These are phyloP conservation scores for Neodiprion fabricii DNA, from an alignment of 1,140 invertebrate species.

Conservation along the genomic window DNA sequence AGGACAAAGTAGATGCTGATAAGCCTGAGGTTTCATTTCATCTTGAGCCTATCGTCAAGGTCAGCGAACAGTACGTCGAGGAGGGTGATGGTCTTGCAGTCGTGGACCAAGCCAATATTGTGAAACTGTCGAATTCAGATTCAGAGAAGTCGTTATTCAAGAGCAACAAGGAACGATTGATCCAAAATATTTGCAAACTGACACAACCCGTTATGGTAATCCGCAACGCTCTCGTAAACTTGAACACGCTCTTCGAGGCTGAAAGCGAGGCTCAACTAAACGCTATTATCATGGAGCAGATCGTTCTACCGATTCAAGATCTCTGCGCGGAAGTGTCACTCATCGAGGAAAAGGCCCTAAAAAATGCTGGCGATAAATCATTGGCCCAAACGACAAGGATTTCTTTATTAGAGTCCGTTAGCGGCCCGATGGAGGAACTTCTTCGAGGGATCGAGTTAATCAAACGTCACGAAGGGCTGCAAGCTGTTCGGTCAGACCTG, in stretches of 20 bases:
- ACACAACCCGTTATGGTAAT: slow-evolving; percentile 41
- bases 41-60: slow-evolving; percentile 24
- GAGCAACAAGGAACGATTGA: slow-evolving; percentile 40
- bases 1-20: slow-evolving; percentile 24
- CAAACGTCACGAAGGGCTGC: slow-evolving; percentile 31
- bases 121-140: slow-evolving; percentile 13
- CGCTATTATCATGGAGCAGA: slow-evolving; percentile 36
- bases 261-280: slow-evolving; percentile 36
- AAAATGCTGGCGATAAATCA: slow-evolving; percentile 43
- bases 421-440: slow-evolving; percentile 54
- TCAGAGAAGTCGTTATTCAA: slow-evolving; percentile 28
- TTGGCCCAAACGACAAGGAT: slow-evolving; percentile 44
- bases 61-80: slow-evolving; percentile 24
- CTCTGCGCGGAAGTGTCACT: slow-evolving; percentile 46
- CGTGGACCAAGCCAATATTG: slow-evolving; percentile 12
- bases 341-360: slow-evolving; percentile 46
- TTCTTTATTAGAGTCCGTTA: slow-evolving; percentile 49
- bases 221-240: slow-evolving; percentile 44
- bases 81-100: slow-evolving; percentile 14
- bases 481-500: slow-evolving; percentile 35
- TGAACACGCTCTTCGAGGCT: slow-evolving; percentile 34
- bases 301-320: slow-evolving; percentile 45
- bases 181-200: slow-evolving; percentile 38
- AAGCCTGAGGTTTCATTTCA: slow-evolving; percentile 20
- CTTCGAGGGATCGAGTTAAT: slow-evolving; percentile 51